phyloP scores from a whole-genome alignment of 1,140 invertebrate genomes.

The Araneus ventricosus region DNA sequence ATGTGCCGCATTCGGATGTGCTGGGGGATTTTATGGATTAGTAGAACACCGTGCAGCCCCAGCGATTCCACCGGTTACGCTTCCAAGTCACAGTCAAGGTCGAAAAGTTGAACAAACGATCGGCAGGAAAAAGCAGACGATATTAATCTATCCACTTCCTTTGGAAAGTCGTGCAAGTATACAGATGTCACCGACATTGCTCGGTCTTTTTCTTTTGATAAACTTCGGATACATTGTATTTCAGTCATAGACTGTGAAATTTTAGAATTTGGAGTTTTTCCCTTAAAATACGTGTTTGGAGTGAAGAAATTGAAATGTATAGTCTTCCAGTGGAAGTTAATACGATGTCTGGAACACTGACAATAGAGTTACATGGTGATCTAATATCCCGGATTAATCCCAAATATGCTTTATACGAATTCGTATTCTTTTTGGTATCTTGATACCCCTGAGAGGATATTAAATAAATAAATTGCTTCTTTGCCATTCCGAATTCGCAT shows the following conservation, averaged over 20 bases:
- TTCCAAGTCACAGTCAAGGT: conserved; percentile 45
- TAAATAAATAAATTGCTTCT: not conserved
- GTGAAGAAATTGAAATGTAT: not conserved
- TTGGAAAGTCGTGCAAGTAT: conserved; percentile 19
- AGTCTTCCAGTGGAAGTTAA: not conserved
- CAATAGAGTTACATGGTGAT: not conserved
- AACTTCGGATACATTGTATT: not conserved
- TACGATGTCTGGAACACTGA: not conserved
- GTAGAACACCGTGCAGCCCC: conserved; percentile 23
- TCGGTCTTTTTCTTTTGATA: not conserved
- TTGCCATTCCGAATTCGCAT: not conserved
- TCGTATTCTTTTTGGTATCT: not conserved
- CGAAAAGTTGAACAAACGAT: conserved; percentile 32
- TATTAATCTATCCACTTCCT: conserved; percentile 42
- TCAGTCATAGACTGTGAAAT: conserved; percentile 23
- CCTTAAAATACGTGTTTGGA: not conserved
- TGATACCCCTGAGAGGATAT: not conserved
- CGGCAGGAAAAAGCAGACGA: conserved; percentile 49
- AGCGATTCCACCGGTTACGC: conserved; percentile 17
- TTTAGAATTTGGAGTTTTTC: not conserved
- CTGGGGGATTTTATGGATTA: conserved; percentile 21
- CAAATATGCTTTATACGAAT: not conserved
- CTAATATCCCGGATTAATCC: conserved; percentile 13
- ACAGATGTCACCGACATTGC: conserved; percentile 7
- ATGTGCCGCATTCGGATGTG: not conserved